Evolutionary conservation across 2,888 invertebrate genomes (phyloP), one percentile per base, ranked within the genome.

Genomic region (Allygus modestus): DNA sequence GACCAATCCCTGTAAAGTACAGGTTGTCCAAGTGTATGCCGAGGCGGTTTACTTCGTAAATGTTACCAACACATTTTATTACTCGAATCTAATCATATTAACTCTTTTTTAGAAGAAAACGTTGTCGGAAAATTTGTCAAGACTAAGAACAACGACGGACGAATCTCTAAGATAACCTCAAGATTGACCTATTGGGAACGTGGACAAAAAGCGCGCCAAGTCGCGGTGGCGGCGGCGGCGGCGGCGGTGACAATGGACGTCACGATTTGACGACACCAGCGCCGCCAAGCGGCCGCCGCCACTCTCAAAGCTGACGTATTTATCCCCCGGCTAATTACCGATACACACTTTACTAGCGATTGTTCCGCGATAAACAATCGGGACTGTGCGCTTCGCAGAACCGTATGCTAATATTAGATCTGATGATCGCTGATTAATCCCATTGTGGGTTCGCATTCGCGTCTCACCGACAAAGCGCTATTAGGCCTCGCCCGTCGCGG

Each of bases 291-390:
- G 12, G 61, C 69, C 33, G 43, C 73, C 28, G 17, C 37, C 20
- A 5, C 51, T 31, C 33, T 33, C 79, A 79, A 54, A 79, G 79
- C 79, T 75, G 58, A 83, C 75, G 83, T 83, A 83, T 83, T 83
- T 83, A 83, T 83, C 58, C 73, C 54, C 83, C 37, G 31, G 33
- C 83, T 83, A 83, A 83, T 83, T 83, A 83, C 83, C 15, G 33
- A 43, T 46, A 75, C 73, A 83, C 83, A 83, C 75, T 83, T 83
- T 83, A 83, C 83, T 83, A 58, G 58, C 83, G 83, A 83, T 83
- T 83, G 83, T 83, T 23, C 28, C 23, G 31, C 81, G 82, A 82
- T 82, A 82, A 82, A 82, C 82, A 82, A 82, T 82, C 28, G 82
- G 28, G 26, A 20, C 26, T 46, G 81, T 33, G 28, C 28, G 17